Percentiles rank a stretch among this genome's conserved stretches.
Evolutionary conservation across 2,797 vertebrate species (phyloP).

Genomic region (Erpetoichthys calabaricus): DNA sequence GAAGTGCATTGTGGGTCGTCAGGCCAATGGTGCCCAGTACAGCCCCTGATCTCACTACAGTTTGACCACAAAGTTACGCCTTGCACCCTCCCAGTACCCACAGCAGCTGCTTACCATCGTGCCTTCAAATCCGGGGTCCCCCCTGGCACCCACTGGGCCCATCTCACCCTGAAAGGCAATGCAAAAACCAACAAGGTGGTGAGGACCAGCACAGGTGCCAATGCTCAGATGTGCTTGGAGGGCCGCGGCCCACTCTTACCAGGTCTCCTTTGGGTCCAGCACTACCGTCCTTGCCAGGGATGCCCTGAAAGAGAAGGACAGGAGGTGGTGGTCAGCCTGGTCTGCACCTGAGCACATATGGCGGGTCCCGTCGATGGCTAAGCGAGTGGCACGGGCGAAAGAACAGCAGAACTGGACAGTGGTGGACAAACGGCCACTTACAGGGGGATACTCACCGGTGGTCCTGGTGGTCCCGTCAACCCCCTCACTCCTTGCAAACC

Average conservation of each 20-base stretch:
- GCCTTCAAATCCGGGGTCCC: conserved; percentile 62
- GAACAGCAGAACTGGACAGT: no score
- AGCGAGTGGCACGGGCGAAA: no score
- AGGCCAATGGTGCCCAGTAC: no score
- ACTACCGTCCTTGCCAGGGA: conserved; percentile 42
- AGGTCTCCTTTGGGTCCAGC: conserved; percentile 60
- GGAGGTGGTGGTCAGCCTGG: neutral
- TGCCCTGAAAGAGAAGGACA: conserved; percentile 44
- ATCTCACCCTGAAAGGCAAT: conserved; percentile 41
- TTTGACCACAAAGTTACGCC: no score
- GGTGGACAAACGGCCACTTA: no score
- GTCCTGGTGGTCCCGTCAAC: conserved; percentile 47
- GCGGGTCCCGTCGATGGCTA: no score
- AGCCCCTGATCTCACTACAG: no score
- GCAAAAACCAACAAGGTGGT: neutral
- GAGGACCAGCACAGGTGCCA: no score
- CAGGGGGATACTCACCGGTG: conserved; percentile 41
- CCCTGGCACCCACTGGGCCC: conserved; percentile 47
- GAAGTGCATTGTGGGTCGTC: no score
- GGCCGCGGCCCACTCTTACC: conserved; percentile 38
- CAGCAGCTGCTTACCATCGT: conserved; percentile 48
- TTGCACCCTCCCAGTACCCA: no score
- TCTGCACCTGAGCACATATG: neutral
- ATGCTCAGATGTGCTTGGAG: no score
- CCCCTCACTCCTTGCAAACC: conserved; percentile 64